These are phyloP conservation scores for Lepidurus packardi DNA, from an alignment of 1,140 invertebrate genomes.

Conservation along the genomic window DNA sequence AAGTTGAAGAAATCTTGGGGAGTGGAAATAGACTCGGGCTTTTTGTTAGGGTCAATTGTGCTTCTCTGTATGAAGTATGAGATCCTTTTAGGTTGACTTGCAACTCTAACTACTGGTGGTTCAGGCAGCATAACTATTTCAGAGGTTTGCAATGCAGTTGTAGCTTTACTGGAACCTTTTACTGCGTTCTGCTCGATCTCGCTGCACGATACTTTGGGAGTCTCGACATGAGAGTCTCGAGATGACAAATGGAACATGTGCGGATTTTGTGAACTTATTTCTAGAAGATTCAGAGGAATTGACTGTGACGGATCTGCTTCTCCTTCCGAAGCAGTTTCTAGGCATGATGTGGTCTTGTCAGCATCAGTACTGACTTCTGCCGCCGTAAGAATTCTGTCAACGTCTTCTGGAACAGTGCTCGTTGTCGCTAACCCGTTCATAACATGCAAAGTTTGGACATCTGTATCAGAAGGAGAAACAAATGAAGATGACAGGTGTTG, in stretches of 20 bases:
- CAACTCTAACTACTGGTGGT: neutral
- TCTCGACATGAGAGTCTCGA: too few relatives aligned
- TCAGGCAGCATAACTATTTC: neutral
- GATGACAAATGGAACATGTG: too few relatives aligned
- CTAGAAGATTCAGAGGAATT: too few relatives aligned
- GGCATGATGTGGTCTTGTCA: neutral
- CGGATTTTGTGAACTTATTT: too few relatives aligned
- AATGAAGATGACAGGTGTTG: constrained; percentile 6
- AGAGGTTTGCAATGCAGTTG: neutral
- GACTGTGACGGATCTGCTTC: too few relatives aligned
- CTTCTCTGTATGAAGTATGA: constrained; percentile 19
- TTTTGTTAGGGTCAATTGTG: neutral
- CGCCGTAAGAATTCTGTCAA: neutral
- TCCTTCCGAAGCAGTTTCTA: neutral
- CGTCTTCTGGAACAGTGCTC: neutral
- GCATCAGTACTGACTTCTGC: neutral
- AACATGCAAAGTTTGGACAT: neutral
- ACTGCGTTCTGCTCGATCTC: too few relatives aligned
- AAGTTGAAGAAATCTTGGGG: neutral
- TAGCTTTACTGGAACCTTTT: neutral
- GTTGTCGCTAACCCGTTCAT: neutral
- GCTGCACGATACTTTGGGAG: too few relatives aligned
- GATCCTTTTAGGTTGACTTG: neutral
- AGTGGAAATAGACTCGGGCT: neutral
- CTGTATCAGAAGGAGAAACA: neutral